Evolutionary conservation across 2,888 invertebrate species (phyloP), one percentile per base, ranked within the genome.

Genomic region (Nemoura dubitans): DNA sequence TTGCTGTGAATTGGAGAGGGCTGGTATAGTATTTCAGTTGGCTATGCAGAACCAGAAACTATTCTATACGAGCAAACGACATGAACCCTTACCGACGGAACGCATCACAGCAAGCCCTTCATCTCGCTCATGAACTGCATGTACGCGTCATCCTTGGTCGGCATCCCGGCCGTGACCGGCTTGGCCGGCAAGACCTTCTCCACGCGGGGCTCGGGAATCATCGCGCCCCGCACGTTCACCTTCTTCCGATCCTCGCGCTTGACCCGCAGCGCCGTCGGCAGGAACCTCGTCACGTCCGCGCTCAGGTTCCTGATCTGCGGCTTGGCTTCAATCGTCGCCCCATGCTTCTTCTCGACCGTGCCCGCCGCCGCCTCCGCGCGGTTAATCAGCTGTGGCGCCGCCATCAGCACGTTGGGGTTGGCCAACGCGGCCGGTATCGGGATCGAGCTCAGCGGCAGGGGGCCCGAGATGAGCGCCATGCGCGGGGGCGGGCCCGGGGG

Each of bases 91-190:
- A n/a, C n/a, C n/a, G 59, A 14, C 59, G 21, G 14, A 59, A 16
- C 59, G 21, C 59, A n/a, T 59, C 59, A 98, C 91, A 99, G 93
- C 36, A 99, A 92, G 85, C 97, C 98, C 91, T 98, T 96, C 98
- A 99, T 98, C 93, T 99, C 99, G 91, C 96, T 96, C 98, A 99
- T 99, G 91, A 99, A 99, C 91, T 98, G 97, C 93, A 98, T 96
- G 90, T 99, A 99, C 16, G 99, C 99, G 91, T 99, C 99, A 91
- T 99, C 99, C 91, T 99, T 99, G 87, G 97, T 98, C 0, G 94
- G 94, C 88, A 92, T 93, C 87, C 93, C 93, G 0, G 92, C 92
- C 25, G 92, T 89, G 78, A 90, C 90, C 30, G 91, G 90, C 42
- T 88, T 88, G 87, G 83, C 83, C 87, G 87, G 86, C 42, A 87